Evolutionary conservation across 2,113 vertebrate species (phyloP), one percentile per base, ranked within the genome.

Genomic region (Nothoprocta pentlandii): DNA sequence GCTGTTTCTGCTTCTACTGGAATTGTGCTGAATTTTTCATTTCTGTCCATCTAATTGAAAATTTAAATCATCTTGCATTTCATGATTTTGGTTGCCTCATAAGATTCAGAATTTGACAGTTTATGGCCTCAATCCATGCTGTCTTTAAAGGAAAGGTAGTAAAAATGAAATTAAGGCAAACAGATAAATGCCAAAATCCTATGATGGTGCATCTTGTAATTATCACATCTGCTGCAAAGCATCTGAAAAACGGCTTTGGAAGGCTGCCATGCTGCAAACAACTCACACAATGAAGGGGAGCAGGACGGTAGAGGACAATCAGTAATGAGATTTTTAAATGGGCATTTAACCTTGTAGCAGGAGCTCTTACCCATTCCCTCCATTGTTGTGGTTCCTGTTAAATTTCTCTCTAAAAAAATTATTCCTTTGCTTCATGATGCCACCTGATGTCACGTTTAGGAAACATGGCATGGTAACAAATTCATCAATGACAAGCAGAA

Each of bases 141-240:
- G 63, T 83, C 84, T 97, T 97, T 96, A 97, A 96, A 85, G 93
- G 75, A 96, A 95, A 97, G 44, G 70, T 94, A 96, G 95, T 97
- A 97, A 98, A 97, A 96, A 67, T 79, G 56, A 97, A 97, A 97
- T 96, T 77, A 97, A 93, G 74, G 63, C 84, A 96, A 96, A 94
- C 76, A 96, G 88, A 96, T 95, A 97, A 95, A 96, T 82, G 80
- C 89, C 80, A 89, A 82, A 93, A 93, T 93, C 64, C 63, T 95
- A 30, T 71, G 85, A 94, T 94, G 58, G 80, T 79, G 51, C 70
- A 88, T 93, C 93, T 97, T 96, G 54, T 86, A 97, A 97, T 96
- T 90, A 97, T 96, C 97, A 95, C 95, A 96, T 97, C 97, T 97
- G 95, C 94, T 96, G 81, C 77, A 87, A 94, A 96, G 80, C 11